Evolutionary conservation across 2,113 vertebrate species (phyloP).

Genomic region (Pterophyllum scalare): DNA sequence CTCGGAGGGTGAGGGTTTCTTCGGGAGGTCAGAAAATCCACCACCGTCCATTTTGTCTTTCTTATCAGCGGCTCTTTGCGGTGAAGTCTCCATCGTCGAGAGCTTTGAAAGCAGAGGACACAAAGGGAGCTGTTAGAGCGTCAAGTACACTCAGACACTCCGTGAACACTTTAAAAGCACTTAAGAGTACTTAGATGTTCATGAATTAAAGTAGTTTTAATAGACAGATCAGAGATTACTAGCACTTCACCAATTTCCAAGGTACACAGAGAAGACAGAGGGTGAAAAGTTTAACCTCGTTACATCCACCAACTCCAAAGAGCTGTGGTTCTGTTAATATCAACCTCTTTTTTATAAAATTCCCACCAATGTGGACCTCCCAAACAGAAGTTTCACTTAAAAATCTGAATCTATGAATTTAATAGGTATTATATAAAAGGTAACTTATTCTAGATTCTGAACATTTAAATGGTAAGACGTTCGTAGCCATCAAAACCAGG

Average conservation of each 20-base stretch:
- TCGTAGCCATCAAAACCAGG: no score
- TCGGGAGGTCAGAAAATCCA: constrained; percentile 83
- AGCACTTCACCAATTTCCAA: no score
- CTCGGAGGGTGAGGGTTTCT: constrained; percentile 85
- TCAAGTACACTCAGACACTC: not conserved
- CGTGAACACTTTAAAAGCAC: not conserved
- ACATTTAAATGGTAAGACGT: not conserved
- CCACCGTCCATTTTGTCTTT: constrained; percentile 88
- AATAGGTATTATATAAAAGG: not conserved
- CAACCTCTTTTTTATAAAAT: not conserved
- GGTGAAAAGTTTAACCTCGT: not conserved
- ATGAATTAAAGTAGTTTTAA: not conserved
- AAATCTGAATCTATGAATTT: not conserved
- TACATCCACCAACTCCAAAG: not conserved
- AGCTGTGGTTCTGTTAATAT: not conserved
- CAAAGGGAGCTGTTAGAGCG: not conserved
- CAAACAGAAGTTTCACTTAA: not conserved
- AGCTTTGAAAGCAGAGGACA: constrained; percentile 58
- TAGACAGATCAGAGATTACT: not conserved
- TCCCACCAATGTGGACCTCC: not conserved
- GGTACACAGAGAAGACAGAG: no score
- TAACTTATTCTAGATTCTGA: not conserved
- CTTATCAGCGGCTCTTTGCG: constrained; percentile 82
- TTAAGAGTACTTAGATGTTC: not conserved
- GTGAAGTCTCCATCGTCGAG: constrained; percentile 87